These are phyloP conservation scores for Rapana venosa DNA, from an alignment of 2,888 invertebrate genomes.

Conservation along the genomic window DNA sequence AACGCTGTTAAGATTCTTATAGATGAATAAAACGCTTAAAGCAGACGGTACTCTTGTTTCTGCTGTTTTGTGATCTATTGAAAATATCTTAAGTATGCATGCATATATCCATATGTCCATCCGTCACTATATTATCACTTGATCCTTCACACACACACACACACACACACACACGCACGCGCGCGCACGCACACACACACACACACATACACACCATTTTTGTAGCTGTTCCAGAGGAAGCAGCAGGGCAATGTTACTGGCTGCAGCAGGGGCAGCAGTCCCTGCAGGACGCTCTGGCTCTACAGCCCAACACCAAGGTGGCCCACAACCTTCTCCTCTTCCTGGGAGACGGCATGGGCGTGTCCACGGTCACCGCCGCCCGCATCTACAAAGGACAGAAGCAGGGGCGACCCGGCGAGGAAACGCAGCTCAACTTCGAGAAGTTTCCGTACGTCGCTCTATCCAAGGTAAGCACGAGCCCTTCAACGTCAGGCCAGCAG, in stretches of 20 bases:
- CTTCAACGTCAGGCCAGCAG: too few species aligned
- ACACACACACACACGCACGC: too few species aligned
- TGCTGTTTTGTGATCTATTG: too few species aligned
- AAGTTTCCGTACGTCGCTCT: constrained; percentile 89
- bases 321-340: constrained; percentile 76
- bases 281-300: background rate
- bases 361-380: constrained; percentile 85
- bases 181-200: too few species aligned
- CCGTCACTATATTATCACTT: too few species aligned
- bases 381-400: constrained; percentile 86
- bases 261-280: background rate
- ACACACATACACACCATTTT: too few species aligned
- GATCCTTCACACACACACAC: too few species aligned
- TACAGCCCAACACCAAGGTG: constrained; percentile 56
- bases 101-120: too few species aligned
- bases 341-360: constrained; percentile 79
- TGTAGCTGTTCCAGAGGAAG: constrained; percentile 64
- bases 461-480: constrained; percentile 81
- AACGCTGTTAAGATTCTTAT: too few species aligned
- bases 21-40: too few species aligned
- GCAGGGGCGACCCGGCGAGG: constrained; percentile 82
- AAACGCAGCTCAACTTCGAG: constrained; percentile 87
- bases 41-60: too few species aligned
- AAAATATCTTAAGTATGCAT: too few species aligned
- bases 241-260: constrained; percentile 78